Percentiles rank a stretch among this genome's conserved stretches.
phyloP scores from a whole-genome alignment of 2,797 vertebrate genomes.

The Rhinichthys osculus region DNA sequence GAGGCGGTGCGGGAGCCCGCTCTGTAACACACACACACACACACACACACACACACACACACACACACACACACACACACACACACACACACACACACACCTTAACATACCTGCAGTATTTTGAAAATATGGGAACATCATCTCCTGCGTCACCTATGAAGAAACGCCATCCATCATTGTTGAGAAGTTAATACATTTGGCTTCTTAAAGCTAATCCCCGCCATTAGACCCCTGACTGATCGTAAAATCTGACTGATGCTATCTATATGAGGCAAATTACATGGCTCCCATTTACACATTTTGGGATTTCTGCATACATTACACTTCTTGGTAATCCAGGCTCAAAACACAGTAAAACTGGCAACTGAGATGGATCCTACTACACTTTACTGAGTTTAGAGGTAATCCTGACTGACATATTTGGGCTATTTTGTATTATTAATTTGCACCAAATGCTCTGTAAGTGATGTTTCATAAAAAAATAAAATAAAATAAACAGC shows the following conservation, averaged over 20 bases:
- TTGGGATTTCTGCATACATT: conserved; percentile 53
- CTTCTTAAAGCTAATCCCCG: conserved; percentile 42
- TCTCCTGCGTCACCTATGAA: neutral
- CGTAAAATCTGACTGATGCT: conserved; percentile 34
- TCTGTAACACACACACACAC: too few species aligned
- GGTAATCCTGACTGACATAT: neutral
- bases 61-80: too few species aligned
- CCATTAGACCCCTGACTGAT: conserved; percentile 44
- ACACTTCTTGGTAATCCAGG: conserved; percentile 8
- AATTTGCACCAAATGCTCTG: neutral
- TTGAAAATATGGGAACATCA: conserved; percentile 31
- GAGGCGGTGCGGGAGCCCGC: too few species aligned
- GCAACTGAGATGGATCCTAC: neutral
- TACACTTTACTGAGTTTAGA: neutral
- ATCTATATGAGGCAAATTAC: conserved; percentile 43
- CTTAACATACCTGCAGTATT: conserved; percentile 7
- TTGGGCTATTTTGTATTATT: neutral
- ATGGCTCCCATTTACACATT: conserved; percentile 41
- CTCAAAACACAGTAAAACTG: neutral
- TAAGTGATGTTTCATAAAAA: neutral
- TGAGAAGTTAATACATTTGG: conserved; percentile 21
- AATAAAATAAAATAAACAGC: neutral
- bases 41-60: too few species aligned
- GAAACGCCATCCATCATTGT: conserved; percentile 44
- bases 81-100: neutral